These are phyloP conservation scores for Perithous albicinctus DNA, from an alignment of 2,888 invertebrate species.

Conservation along the genomic window DNA sequence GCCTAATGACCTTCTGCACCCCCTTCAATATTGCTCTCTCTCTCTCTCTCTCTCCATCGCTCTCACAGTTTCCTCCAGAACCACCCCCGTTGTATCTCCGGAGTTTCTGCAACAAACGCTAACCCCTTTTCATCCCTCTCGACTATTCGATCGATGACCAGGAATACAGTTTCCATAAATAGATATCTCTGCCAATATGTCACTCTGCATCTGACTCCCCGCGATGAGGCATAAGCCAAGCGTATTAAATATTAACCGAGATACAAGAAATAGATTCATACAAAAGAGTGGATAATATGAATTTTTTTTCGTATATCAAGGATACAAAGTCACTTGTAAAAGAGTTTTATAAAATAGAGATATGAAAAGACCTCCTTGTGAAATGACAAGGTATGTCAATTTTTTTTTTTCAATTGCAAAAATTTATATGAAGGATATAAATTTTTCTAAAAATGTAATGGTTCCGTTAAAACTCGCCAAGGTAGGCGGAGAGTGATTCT, in stretches of 20 bases:
- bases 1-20: slow-evolving; percentile 72
- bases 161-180: slow-evolving; percentile 49
- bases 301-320: too few species aligned
- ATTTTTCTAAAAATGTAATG: too few species aligned
- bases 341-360: too few species aligned
- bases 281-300: background rate
- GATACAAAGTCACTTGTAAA: too few species aligned
- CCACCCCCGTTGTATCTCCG: background rate
- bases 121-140: slow-evolving; percentile 17
- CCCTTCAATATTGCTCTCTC: slow-evolving; percentile 11
- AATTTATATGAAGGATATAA: too few species aligned
- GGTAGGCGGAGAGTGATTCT: too few species aligned
- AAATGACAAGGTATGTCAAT: too few species aligned
- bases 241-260: slow-evolving; percentile 34
- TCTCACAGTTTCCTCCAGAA: slow-evolving; percentile 65
- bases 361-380: too few species aligned
- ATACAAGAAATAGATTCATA: background rate
- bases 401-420: too few species aligned
- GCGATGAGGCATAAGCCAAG: background rate
- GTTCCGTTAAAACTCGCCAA: too few species aligned
- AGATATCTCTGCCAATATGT: slow-evolving; percentile 22
- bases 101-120: background rate
- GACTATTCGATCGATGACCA: slow-evolving; percentile 41
- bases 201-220: slow-evolving; percentile 1
- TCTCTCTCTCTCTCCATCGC: slow-evolving; percentile 31